These are phyloP conservation scores for Drosophila meridionalis DNA, from an alignment of 2,888 invertebrate species.

Conservation along the genomic window DNA sequence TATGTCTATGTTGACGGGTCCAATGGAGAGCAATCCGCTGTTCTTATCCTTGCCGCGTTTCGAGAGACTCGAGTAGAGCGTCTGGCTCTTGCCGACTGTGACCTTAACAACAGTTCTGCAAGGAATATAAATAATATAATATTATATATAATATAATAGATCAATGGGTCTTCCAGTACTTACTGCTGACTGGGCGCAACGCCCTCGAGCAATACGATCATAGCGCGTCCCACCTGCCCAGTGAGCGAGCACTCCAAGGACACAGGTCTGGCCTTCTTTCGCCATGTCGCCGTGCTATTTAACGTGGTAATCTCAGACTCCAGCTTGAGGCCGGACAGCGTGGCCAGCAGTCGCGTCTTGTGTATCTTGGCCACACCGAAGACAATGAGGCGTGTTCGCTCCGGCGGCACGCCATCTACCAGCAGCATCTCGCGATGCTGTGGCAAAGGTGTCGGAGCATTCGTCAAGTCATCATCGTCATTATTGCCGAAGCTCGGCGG, in stretches of 20 bases:
- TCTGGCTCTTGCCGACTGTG: constrained; percentile 96
- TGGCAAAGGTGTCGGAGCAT: constrained; percentile 84
- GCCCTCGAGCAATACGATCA: constrained; percentile 96
- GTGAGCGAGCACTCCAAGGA: constrained; percentile 91
- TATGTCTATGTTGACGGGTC: constrained; percentile 96
- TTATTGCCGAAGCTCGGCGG: constrained; percentile 63
- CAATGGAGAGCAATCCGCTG: constrained; percentile 92
- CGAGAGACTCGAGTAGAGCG: constrained; percentile 94
- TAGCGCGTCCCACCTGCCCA: constrained; percentile 95
- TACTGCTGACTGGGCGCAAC: constrained; percentile 95
- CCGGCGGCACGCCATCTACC: constrained; percentile 85
- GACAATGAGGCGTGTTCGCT: constrained; percentile 91
- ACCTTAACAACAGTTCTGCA: constrained; percentile 95
- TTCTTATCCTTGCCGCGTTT: constrained; percentile 92
- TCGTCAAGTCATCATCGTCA: constrained; percentile 86
- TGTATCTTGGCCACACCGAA: constrained; percentile 95
- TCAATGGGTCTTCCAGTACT: constrained; percentile 70
- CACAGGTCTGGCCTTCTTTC: constrained; percentile 91
- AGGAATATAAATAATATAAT: not conserved
- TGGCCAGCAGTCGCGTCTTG: constrained; percentile 93
- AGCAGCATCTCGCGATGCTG: constrained; percentile 80
- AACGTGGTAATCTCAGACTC: constrained; percentile 97
- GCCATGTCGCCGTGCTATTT: constrained; percentile 95
- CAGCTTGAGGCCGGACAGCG: constrained; percentile 95
- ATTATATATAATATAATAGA: not conserved